Evolutionary conservation across 1,140 invertebrate species (phyloP).

Genomic region (Dreissena rostriformis): DNA sequence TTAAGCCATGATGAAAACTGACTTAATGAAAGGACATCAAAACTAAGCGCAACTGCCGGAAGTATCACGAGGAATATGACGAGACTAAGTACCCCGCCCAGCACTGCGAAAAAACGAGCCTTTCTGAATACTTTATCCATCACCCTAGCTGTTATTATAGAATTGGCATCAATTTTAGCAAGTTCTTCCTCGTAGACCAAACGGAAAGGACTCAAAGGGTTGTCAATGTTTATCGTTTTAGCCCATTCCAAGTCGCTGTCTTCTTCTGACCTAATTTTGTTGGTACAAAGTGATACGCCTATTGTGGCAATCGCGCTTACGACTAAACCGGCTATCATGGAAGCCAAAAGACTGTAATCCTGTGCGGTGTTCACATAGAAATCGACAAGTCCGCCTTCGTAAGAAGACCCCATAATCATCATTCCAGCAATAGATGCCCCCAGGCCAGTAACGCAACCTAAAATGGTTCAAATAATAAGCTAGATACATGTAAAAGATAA

Average conservation of each 20-base stretch:
- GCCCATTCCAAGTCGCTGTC: constrained; percentile 66
- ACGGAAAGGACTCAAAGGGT: no score
- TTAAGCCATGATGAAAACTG: constrained; percentile 46
- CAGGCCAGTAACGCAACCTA: constrained; percentile 39
- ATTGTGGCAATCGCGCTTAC: constrained; percentile 64
- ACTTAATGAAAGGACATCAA: constrained; percentile 34
- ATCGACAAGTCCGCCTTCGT: constrained; percentile 61
- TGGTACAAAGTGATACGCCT: constrained; percentile 57
- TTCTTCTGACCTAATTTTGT: constrained; percentile 49
- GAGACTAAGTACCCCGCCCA: constrained; percentile 4
- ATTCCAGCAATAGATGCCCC: constrained; percentile 53
- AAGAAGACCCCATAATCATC: constrained; percentile 63
- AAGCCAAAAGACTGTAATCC: constrained; percentile 61
- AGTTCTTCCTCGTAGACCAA: constrained; percentile 58
- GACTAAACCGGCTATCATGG: constrained; percentile 71
- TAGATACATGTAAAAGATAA: no score
- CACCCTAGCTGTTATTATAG: constrained; percentile 25
- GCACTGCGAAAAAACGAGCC: constrained; percentile 3
- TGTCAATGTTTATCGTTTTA: no score
- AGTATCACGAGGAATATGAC: constrained; percentile 38
- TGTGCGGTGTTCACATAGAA: constrained; percentile 70
- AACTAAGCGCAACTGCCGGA: constrained; percentile 31
- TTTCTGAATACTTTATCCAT: constrained; percentile 39
- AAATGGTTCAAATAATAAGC: not conserved
- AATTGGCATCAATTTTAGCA: constrained; percentile 32